phyloP scores from a whole-genome alignment of 2,113 vertebrate species.

The Dromiciops gliroides region DNA sequence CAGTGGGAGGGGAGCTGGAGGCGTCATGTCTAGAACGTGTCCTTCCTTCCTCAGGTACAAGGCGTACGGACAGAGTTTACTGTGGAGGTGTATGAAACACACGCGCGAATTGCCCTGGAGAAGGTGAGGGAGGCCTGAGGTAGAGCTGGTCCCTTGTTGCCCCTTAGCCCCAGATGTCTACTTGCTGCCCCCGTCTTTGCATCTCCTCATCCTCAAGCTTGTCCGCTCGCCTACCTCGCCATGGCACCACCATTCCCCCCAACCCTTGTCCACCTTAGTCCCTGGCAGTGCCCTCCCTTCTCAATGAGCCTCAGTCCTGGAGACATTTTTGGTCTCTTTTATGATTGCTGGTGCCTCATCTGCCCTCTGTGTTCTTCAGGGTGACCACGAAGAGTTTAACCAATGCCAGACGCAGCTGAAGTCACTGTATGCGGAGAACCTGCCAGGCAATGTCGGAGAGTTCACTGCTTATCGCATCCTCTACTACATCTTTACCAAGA shows the following conservation, averaged over 20 bases:
- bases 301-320: no score
- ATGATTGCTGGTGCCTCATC: not conserved
- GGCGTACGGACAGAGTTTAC: slow-evolving; percentile 94
- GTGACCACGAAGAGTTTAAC: slow-evolving; percentile 96
- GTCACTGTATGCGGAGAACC: slow-evolving; percentile 90
- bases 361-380: slow-evolving; percentile 77
- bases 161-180: not conserved
- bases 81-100: slow-evolving; percentile 95
- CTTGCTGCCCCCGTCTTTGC: no score
- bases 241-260: no score
- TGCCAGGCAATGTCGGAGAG: slow-evolving; percentile 92
- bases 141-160: no score
- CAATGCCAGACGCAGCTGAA: slow-evolving; percentile 96
- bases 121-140: slow-evolving; percentile 82
- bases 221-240: no score
- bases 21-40: rapidly evolving
- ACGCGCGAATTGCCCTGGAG: slow-evolving; percentile 93
- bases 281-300: no score
- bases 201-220: not conserved
- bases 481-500: slow-evolving; percentile 96
- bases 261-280: not conserved
- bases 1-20: not conserved
- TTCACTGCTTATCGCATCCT: slow-evolving; percentile 93
- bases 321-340: no score
- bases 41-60: slow-evolving; percentile 84